phyloP scores from a whole-genome alignment of 2,113 vertebrate genomes.

The Gadus chalcogrammus region DNA sequence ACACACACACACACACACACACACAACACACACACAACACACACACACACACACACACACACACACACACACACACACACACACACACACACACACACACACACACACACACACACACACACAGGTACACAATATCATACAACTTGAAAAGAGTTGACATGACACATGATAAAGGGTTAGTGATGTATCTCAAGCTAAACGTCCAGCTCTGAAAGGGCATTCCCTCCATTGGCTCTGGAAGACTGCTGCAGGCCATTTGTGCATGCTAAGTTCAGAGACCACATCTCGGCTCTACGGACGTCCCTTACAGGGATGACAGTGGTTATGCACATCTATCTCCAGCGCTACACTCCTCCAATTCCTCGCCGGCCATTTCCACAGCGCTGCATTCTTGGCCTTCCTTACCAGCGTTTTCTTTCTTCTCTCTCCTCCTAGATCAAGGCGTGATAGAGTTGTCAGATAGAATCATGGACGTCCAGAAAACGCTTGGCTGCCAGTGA shows the following conservation, averaged over 20 bases:
- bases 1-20: not conserved
- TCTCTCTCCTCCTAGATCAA: constrained; percentile 19
- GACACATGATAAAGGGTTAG: constrained; percentile 47
- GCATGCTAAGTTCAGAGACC: constrained; percentile 5
- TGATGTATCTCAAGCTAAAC: not conserved
- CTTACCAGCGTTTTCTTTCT: constrained; percentile 33
- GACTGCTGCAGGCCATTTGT: constrained; percentile 46
- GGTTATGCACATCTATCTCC: constrained; percentile 28
- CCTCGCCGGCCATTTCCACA: constrained; percentile 45
- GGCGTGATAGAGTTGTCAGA: constrained; percentile 15
- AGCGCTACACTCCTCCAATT: constrained; percentile 43
- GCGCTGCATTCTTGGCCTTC: constrained; percentile 11
- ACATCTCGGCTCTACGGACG: constrained; percentile 22
- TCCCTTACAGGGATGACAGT: constrained; percentile 42
- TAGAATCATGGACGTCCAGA: constrained; percentile 20
- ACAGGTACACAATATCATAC: not conserved
- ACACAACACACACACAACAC: too few relatives aligned
- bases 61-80: constrained; percentile 32
- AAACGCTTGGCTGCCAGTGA: constrained; percentile 34
- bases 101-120: too few relatives aligned
- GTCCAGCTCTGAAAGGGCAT: constrained; percentile 33
- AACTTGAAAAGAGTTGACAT: not conserved
- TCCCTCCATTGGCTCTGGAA: constrained; percentile 41
- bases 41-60: constrained; percentile 7
- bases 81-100: constrained; percentile 7